Evolutionary conservation across 2,797 vertebrate genomes (phyloP).

Genomic region (Myotis planiceps): DNA sequence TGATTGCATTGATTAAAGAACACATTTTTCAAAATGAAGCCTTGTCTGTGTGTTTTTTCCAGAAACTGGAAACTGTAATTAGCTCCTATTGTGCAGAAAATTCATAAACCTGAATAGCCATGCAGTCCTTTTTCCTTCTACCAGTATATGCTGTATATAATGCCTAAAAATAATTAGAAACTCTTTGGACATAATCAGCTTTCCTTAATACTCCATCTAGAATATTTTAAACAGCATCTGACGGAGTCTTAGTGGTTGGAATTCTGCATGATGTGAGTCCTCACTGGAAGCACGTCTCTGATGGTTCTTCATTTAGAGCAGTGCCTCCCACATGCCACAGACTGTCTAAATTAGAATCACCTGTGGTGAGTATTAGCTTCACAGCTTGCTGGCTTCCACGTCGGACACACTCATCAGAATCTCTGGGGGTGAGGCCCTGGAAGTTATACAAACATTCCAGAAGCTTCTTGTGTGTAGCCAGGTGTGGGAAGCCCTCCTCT

Average conservation of each 20-base stretch:
- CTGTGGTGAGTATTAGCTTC: background rate
- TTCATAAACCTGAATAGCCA: conserved; percentile 43
- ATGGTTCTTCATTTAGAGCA: background rate
- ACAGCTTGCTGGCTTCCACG: background rate
- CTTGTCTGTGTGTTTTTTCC: conserved; percentile 32
- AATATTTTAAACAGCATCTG: conserved; percentile 26
- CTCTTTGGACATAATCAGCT: conserved; percentile 14
- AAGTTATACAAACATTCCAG: background rate
- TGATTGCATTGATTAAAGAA: conserved; percentile 61
- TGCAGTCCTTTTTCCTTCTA: background rate
- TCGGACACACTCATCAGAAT: background rate
- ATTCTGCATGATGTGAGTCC: background rate
- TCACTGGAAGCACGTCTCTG: background rate
- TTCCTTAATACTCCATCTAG: background rate
- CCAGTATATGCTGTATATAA: background rate
- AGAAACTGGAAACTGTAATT: conserved; percentile 62
- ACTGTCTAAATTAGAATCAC: background rate
- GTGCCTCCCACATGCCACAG: background rate
- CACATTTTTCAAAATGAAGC: conserved; percentile 39
- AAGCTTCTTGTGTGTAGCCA: background rate
- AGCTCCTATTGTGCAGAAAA: conserved; percentile 62
- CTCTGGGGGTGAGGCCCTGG: background rate
- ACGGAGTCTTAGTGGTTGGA: background rate
- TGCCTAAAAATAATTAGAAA: conserved; percentile 54
- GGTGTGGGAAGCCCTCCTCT: background rate